A percentile compares a stretch with the other conserved stretches of the same genome.
Conservation (phyloP, 2,888 invertebrate genomes). For the Agrochola lota region DNA sequence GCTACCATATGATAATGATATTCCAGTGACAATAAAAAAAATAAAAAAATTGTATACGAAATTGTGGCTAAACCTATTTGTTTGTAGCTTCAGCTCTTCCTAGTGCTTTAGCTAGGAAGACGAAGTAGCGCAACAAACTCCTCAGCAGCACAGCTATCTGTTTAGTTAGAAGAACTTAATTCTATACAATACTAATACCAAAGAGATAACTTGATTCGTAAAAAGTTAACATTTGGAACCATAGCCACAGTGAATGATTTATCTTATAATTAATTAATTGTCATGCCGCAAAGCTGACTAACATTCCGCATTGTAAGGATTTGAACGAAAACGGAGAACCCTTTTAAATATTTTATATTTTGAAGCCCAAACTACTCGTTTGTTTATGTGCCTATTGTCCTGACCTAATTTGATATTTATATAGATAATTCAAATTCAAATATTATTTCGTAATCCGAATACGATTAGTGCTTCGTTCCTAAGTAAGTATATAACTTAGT, state of each 20-base stretch:
- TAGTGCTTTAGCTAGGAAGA: neutral
- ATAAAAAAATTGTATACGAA: too few species aligned
- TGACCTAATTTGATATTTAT: constrained; percentile 12
- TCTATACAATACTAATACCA: neutral
- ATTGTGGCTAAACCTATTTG: too few species aligned
- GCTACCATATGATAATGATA: too few species aligned
- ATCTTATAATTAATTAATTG: neutral
- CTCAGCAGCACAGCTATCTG: neutral
- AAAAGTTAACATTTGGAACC: neutral
- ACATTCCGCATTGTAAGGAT: neutral
- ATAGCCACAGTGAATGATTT: neutral
- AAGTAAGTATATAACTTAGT: neutral
- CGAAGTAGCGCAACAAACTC: neutral
- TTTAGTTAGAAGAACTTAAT: neutral
- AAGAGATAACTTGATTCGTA: neutral
- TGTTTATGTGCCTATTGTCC: neutral
- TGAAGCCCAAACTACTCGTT: neutral
- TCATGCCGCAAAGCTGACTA: neutral
- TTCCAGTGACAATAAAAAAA: too few species aligned
- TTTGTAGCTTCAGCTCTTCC: neutral
- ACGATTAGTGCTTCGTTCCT: neutral
- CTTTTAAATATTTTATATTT: constrained; percentile 31
- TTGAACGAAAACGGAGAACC: neutral
- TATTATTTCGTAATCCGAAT: constrained; percentile 2
- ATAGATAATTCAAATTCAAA: constrained; percentile 22